These are phyloP conservation scores for Sebastes oblongus DNA, from an alignment of 2,797 vertebrate species.

Conservation along the genomic window DNA sequence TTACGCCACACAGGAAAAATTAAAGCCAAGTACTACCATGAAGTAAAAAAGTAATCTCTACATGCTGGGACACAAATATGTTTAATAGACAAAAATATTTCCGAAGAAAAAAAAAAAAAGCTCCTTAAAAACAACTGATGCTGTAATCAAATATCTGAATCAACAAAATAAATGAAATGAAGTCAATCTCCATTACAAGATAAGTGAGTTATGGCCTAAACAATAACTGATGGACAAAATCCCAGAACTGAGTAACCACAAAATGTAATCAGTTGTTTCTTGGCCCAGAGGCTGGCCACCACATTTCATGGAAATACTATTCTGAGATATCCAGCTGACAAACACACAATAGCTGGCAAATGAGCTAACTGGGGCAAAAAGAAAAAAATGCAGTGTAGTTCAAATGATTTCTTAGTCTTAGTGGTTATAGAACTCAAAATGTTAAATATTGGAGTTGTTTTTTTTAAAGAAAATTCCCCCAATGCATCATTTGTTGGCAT, in stretches of 20 bases:
- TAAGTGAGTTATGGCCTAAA: not conserved
- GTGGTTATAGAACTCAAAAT: not conserved
- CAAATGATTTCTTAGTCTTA: not conserved
- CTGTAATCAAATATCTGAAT: not conserved
- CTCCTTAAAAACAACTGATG: not conserved
- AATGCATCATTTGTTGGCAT: not conserved
- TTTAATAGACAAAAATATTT: not conserved
- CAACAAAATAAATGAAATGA: not conserved
- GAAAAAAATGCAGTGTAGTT: not conserved
- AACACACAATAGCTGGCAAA: not conserved
- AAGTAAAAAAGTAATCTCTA: not conserved
- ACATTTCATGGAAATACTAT: slow-evolving; percentile 22
- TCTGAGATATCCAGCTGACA: slow-evolving; percentile 9
- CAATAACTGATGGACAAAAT: not conserved
- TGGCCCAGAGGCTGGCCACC: not conserved
- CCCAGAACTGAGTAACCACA: not conserved
- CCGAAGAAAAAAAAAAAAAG: not conserved
- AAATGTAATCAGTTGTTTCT: slow-evolving; percentile 18
- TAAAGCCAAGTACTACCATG: not conserved
- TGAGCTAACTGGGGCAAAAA: not conserved
- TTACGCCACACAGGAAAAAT: not conserved
- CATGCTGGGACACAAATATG: not conserved
- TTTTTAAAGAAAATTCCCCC: not conserved
- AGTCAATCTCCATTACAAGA: not conserved
- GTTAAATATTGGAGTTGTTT: not conserved